Evolutionary conservation across 2,113 vertebrate species (phyloP).

Genomic region (Nipponia nippon): DNA sequence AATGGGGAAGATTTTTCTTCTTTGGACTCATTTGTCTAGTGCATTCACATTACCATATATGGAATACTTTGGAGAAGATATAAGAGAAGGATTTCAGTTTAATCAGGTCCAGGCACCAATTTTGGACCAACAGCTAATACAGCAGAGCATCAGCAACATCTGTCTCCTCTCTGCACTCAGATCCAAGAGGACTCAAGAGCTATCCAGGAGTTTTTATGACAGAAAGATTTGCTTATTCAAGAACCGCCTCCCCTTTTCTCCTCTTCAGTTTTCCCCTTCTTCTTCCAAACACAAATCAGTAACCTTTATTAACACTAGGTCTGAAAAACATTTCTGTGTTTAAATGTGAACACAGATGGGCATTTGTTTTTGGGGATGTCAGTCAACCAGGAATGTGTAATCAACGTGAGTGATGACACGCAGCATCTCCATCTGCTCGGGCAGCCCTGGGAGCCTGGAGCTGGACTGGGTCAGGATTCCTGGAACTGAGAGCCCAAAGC

Average conservation of each 20-base stretch:
- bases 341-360: background rate
- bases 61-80: slow-evolving; percentile 8
- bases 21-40: background rate
- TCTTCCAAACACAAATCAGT: background rate
- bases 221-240: background rate
- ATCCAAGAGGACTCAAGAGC: background rate
- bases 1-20: background rate
- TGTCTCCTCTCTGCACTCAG: background rate
- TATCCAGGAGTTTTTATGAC: background rate
- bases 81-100: slow-evolving; percentile 6
- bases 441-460: background rate
- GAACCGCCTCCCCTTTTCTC: background rate
- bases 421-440: background rate
- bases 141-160: slow-evolving; percentile 1
- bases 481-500: rapidly evolving
- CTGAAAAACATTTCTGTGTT: background rate
- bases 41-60: slow-evolving; percentile 27
- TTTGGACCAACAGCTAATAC: background rate
- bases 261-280: background rate
- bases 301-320: background rate
- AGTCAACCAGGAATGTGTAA: background rate
- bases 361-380: background rate
- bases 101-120: slow-evolving; percentile 40
- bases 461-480: background rate
- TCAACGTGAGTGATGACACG: background rate